A percentile compares a stretch with the other conserved stretches of the same genome.
phyloP scores from a whole-genome alignment of 2,888 invertebrate species.

The Heterodera filipjevi region DNA sequence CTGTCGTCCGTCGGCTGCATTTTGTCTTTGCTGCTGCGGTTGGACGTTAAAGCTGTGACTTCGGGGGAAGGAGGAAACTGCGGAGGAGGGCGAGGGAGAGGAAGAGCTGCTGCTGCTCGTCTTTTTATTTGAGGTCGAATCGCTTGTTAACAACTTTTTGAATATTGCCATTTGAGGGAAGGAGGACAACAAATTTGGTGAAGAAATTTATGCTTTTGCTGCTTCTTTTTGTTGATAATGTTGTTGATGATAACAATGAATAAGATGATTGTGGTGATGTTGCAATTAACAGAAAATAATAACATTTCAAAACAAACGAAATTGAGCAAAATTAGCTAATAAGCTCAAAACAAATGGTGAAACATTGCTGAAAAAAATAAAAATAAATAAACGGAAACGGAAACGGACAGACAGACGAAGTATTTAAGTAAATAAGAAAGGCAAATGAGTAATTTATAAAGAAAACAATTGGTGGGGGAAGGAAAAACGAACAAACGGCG shows the following conservation, averaged over 20 bases:
- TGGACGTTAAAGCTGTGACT: conserved; percentile 4
- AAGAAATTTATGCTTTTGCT: background rate
- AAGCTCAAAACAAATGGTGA: background rate
- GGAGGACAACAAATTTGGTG: background rate
- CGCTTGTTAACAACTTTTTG: conserved; percentile 15
- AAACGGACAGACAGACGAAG: background rate
- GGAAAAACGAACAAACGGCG: background rate
- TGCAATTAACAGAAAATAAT: background rate
- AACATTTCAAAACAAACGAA: conserved; percentile 2
- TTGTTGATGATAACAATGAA: background rate
- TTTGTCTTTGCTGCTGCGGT: background rate
- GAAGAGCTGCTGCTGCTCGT: background rate
- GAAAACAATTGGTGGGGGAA: background rate
- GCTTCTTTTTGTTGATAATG: background rate
- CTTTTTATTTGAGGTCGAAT: background rate
- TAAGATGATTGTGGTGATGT: background rate
- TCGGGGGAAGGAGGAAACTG: background rate
- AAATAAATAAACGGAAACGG: background rate
- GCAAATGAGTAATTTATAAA: background rate
- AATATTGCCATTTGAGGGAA: conserved; percentile 8
- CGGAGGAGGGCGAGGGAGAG: background rate
- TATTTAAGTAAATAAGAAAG: background rate
- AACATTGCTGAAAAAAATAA: background rate
- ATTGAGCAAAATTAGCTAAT: background rate
- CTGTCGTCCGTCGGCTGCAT: background rate